Conservation (phyloP, 2,888 invertebrate genomes). For the Alloscopus bannaensis region DNA sequence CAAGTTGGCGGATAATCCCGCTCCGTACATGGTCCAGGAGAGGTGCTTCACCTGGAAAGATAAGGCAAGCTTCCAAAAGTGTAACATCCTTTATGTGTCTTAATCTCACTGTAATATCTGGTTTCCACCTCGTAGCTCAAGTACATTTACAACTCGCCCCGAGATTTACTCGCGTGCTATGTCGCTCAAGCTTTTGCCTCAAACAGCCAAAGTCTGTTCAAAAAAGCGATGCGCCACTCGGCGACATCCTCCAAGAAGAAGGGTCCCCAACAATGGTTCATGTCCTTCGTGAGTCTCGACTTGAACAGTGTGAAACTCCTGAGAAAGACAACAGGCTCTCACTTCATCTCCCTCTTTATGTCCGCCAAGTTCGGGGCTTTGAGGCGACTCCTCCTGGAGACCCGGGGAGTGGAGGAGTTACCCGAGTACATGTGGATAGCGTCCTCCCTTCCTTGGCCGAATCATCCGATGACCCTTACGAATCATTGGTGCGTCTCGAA, state of each 20-base stretch:
- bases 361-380: conserved; percentile 50
- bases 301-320: conserved; percentile 46
- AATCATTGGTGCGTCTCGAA: conserved; percentile 52
- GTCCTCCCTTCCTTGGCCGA: conserved; percentile 56
- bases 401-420: conserved; percentile 8
- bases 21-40: conserved; percentile 56
- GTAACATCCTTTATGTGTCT: conserved; percentile 3
- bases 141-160: conserved; percentile 34
- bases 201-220: conserved; percentile 41
- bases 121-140: conserved; percentile 35
- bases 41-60: conserved; percentile 37
- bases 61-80: conserved; percentile 17
- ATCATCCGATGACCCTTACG: conserved; percentile 44
- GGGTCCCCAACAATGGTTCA: conserved; percentile 37
- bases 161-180: conserved; percentile 25
- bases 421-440: conserved; percentile 58
- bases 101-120: neutral
- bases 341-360: conserved; percentile 54
- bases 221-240: neutral
- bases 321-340: conserved; percentile 44
- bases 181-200: conserved; percentile 43
- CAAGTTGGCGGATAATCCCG: conserved; percentile 49
- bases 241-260: neutral
- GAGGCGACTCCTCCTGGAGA: conserved; percentile 48
- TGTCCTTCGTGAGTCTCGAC: conserved; percentile 59